Base-by-base conservation (phyloP, 2,113 vertebrate genomes). In the Petromus typicus region DNA sequence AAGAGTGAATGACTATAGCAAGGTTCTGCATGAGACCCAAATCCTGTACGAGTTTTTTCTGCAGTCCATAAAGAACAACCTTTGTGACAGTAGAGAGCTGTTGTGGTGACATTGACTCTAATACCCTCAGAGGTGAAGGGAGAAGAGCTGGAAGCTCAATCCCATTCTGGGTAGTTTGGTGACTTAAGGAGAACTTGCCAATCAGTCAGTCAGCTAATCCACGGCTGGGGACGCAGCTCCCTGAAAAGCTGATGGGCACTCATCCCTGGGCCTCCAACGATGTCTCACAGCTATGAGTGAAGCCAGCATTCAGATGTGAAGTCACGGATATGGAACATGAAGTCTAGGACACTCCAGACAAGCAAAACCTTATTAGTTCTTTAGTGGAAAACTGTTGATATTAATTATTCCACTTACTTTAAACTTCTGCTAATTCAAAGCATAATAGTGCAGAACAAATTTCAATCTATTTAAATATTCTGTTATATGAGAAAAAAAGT, bases 191-290 rank as follows among this genome's bases (percentile, higher is more conserved):
- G 13, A 75, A 16, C 40, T 45, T 45, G 71, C 30, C 40, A 16
- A 2, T 27, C 40, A 73, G 13, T 27, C 40, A 30, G 37, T 13
- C 5, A 11, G 25, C 27, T 2, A 43, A 7, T 13, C 11, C 4
- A 45, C 16, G 43, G 40, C 71, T 45, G 71, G 25, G 71, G 40
- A 27, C 14, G 25, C 25, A 73, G 37, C 69, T 73, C 71, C 13
- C 10, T 27, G 22, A 45, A 25, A 73, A 40, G 71, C 22, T 45
- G 40, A 7, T 37, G 40, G 11, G 13, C 12, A 14, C 11, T 2
- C 23, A 79, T 2, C 8, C 34, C 5, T 34, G 18, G 0, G 5
- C 18, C 32, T 61, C 23, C 0, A 14, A n/a, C 2, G 32, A 17
- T 14, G 63, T 3, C 18, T 94, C 22, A 86, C 7, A 63, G 27